Evolutionary conservation across 2,888 invertebrate species (phyloP).

Genomic region (Cephus rjabovi): DNA sequence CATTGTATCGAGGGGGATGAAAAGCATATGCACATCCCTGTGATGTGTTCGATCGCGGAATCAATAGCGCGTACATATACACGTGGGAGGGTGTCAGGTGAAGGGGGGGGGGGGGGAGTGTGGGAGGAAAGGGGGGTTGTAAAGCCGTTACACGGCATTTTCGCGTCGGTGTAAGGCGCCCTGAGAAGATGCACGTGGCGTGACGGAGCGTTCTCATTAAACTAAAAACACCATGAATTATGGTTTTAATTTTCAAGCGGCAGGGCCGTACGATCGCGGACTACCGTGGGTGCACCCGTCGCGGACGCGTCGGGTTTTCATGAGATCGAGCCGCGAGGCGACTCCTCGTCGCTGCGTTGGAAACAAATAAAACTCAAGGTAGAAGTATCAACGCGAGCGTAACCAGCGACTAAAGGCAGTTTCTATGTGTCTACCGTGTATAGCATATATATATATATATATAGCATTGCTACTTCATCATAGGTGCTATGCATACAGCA

Average conservation of each 20-base stretch:
- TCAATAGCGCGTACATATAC: neutral
- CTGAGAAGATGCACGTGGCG: slow-evolving; percentile 48
- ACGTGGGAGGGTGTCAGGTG: neutral
- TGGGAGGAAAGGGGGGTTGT: slow-evolving; percentile 14
- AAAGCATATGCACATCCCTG: neutral
- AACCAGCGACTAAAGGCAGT: neutral
- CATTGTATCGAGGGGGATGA: neutral
- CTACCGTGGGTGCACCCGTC: neutral
- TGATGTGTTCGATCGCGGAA: neutral
- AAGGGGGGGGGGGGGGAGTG: slow-evolving; percentile 10
- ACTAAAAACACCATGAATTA: slow-evolving; percentile 44
- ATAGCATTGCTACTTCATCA: neutral
- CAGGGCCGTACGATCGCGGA: neutral
- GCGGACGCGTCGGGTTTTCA: neutral
- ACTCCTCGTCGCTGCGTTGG: neutral
- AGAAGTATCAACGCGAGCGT: neutral
- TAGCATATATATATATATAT: neutral
- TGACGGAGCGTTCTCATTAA: slow-evolving; percentile 36
- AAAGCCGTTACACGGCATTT: slow-evolving; percentile 19
- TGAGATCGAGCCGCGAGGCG: neutral
- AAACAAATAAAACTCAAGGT: neutral
- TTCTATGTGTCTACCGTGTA: neutral
- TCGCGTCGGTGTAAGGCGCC: slow-evolving; percentile 10
- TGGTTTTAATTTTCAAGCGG: slow-evolving; percentile 39
- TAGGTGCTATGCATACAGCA: neutral